Evolutionary conservation across 2,888 invertebrate species (phyloP).

Genomic region (Lypha dubia): DNA sequence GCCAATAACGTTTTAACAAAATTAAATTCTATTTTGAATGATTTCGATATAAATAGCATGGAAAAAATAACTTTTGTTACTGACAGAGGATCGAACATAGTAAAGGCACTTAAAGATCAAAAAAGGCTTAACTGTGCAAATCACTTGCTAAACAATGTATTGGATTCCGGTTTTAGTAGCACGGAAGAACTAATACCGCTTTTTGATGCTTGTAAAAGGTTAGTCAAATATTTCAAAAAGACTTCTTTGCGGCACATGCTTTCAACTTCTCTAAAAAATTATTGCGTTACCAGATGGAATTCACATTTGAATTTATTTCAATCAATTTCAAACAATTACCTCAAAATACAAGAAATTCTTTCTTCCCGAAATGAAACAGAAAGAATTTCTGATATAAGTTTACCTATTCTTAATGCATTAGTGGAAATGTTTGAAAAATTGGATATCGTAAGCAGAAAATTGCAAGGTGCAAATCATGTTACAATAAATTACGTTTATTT

Average conservation of each 20-base stretch:
- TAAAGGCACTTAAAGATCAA: slow-evolving; percentile 54
- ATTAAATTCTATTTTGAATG: too few relatives aligned
- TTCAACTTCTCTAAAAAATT: slow-evolving; percentile 35
- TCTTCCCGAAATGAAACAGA: slow-evolving; percentile 34
- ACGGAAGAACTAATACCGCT: slow-evolving; percentile 42
- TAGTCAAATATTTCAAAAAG: slow-evolving; percentile 57
- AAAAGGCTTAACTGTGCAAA: slow-evolving; percentile 21
- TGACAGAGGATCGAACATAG: slow-evolving; percentile 56
- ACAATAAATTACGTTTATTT: slow-evolving; percentile 53
- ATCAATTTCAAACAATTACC: slow-evolving; percentile 38
- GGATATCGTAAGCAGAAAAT: slow-evolving; percentile 49
- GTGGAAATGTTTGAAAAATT: slow-evolving; percentile 53
- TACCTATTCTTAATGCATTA: slow-evolving; percentile 37
- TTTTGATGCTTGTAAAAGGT: slow-evolving; percentile 49
- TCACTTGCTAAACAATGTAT: slow-evolving; percentile 58
- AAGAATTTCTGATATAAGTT: slow-evolving; percentile 44
- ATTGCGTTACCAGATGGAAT: slow-evolving; percentile 56
- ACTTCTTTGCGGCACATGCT: slow-evolving; percentile 43
- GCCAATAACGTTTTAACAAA: too few relatives aligned
- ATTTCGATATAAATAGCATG: slow-evolving; percentile 44
- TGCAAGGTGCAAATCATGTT: slow-evolving; percentile 52
- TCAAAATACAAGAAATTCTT: slow-evolving; percentile 45
- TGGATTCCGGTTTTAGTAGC: slow-evolving; percentile 49
- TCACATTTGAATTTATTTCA: slow-evolving; percentile 47
- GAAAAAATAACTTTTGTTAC: slow-evolving; percentile 63